phyloP scores from a whole-genome alignment of 2,113 vertebrate species.

The Microtus oregoni region DNA sequence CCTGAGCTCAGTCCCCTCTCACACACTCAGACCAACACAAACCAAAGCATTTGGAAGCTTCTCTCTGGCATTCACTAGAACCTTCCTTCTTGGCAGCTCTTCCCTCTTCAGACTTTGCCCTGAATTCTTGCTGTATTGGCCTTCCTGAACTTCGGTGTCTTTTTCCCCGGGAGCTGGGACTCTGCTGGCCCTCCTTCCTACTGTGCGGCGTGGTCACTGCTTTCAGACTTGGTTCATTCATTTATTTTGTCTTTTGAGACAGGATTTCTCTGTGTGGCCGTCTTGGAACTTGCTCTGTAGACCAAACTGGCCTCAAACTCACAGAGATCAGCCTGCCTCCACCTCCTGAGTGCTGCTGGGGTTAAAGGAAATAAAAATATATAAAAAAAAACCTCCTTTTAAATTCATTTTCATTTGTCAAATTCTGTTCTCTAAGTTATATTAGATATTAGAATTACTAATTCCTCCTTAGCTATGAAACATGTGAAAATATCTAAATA shows the following conservation, averaged over 20 bases:
- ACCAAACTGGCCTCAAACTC: no score
- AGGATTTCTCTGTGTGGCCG: no score
- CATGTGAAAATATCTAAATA: neutral
- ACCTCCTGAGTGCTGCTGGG: no score
- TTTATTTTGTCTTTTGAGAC: no score
- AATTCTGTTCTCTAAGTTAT: neutral
- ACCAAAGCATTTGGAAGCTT: neutral
- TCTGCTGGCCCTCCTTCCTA: no score
- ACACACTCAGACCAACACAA: neutral
- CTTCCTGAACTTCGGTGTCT: neutral
- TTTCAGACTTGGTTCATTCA: no score
- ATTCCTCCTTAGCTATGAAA: neutral
- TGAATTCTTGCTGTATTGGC: neutral
- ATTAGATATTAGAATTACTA: neutral
- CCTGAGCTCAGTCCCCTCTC: neutral
- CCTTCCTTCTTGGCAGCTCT: neutral
- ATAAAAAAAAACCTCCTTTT: no score
- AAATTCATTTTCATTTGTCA: constrained; percentile 13
- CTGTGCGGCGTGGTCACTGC: no score
- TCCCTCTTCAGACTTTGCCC: neutral
- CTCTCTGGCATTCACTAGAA: neutral
- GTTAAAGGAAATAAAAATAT: no score
- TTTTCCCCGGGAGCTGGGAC: neutral
- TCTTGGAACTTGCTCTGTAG: no score
- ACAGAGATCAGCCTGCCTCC: no score